Evolutionary conservation across 2,113 vertebrate genomes (phyloP).

Genomic region (Leiothrix lutea): DNA sequence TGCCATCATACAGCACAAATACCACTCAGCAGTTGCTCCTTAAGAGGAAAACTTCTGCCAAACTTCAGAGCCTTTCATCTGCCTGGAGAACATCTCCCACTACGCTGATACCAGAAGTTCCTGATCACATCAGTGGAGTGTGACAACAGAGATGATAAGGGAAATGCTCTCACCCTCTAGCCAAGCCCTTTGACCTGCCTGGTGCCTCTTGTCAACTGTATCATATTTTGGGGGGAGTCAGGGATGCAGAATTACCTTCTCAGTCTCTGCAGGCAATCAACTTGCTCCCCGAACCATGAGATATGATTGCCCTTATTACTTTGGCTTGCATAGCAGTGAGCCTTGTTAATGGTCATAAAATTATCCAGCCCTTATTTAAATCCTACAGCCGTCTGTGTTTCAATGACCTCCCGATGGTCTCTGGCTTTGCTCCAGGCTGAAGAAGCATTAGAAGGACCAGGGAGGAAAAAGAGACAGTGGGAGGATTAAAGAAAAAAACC

Average conservation of each 20-base stretch:
- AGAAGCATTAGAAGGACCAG: neutral
- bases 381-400: constrained; percentile 53
- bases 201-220: neutral
- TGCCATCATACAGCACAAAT: accelerated
- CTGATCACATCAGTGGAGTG: neutral
- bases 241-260: constrained; percentile 5
- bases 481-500: neutral
- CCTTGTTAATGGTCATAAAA: constrained; percentile 63
- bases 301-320: constrained; percentile 64
- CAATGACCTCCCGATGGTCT: constrained; percentile 48
- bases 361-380: constrained; percentile 68
- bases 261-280: constrained; percentile 40
- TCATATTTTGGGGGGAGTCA: neutral
- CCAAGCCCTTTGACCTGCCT: neutral
- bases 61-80: neutral
- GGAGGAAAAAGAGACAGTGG: neutral
- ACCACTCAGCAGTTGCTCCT: neutral
- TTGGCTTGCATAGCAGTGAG: constrained; percentile 36
- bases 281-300: constrained; percentile 53
- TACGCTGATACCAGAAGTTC: neutral
- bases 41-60: neutral
- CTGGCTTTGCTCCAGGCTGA: constrained; percentile 50
- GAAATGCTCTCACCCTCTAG: neutral
- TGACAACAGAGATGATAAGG: neutral
- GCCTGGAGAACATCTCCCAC: neutral